Conservation (phyloP, 2,797 vertebrate species). For the Cynodonichthys magdalenae region DNA sequence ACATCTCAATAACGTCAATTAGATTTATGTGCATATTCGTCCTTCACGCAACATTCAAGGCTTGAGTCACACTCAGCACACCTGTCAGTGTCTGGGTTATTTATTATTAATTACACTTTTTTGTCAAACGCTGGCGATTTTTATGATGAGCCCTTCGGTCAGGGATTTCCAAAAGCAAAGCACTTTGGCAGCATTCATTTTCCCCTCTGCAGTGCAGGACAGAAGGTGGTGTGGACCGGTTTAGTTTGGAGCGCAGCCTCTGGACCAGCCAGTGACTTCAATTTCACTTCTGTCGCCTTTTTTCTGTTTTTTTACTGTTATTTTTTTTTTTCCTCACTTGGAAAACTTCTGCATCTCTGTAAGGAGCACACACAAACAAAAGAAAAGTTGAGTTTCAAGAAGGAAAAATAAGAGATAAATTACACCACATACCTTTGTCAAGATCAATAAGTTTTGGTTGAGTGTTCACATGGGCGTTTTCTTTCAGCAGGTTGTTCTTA, state of each 20-base stretch:
- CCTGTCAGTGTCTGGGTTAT: not conserved
- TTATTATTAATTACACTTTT: not conserved
- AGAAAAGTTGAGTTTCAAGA: not conserved
- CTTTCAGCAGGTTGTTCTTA: constrained; percentile 97
- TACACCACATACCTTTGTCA: constrained; percentile 85
- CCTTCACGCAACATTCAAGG: not conserved
- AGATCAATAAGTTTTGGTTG: constrained; percentile 89
- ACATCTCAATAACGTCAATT: constrained; percentile 9
- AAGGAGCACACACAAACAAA: constrained; percentile 23
- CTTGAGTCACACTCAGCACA: not conserved
- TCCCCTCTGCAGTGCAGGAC: constrained; percentile 13
- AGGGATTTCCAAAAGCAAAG: constrained; percentile 18
- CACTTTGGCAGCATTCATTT: constrained; percentile 3
- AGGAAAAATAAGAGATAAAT: not conserved
- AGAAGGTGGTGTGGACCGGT: constrained; percentile 28
- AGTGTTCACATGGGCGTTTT: constrained; percentile 82
- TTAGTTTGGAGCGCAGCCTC: constrained; percentile 59
- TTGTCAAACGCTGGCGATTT: constrained; percentile 17
- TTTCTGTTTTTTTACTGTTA: constrained; percentile 32
- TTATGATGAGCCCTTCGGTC: not conserved
- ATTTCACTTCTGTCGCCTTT: constrained; percentile 14
- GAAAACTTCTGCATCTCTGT: constrained; percentile 77
- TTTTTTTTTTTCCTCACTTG: constrained; percentile 72
- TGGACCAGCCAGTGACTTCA: constrained; percentile 88
- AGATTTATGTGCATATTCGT: not conserved